These are phyloP conservation scores for Catocala sponsa DNA, from an alignment of 2,888 invertebrate species.

Conservation along the genomic window DNA sequence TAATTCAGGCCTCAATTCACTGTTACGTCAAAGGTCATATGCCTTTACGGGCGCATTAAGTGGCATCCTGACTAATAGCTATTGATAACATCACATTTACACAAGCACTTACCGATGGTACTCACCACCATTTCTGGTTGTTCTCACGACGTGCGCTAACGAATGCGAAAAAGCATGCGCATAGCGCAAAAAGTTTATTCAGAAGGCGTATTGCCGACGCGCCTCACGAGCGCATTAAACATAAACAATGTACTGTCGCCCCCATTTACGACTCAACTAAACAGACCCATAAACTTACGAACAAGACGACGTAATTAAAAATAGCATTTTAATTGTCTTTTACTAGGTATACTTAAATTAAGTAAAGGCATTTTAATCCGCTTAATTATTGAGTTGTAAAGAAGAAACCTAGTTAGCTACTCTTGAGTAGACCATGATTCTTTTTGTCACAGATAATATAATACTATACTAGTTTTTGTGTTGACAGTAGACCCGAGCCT, in stretches of 20 bases:
- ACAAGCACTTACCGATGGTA: constrained; percentile 23
- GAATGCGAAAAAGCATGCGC: constrained; percentile 38
- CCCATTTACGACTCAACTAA: constrained; percentile 32
- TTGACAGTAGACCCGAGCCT: too few relatives aligned
- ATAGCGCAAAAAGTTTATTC: constrained; percentile 44
- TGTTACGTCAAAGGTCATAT: constrained; percentile 32
- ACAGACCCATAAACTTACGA: constrained; percentile 19
- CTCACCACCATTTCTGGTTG: constrained; percentile 33
- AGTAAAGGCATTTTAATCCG: constrained; percentile 11
- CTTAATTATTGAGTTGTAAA: constrained; percentile 15
- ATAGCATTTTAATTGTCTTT: constrained; percentile 25
- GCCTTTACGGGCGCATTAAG: constrained; percentile 22
- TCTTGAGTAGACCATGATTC: too few relatives aligned
- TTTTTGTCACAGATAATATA: too few relatives aligned
- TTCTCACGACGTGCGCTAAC: constrained; percentile 44
- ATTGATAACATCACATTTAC: constrained; percentile 32
- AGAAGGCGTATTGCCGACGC: constrained; percentile 38
- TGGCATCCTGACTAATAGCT: constrained; percentile 32
- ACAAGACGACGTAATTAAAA: constrained; percentile 29
- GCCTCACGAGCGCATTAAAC: constrained; percentile 45
- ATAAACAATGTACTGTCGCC: constrained; percentile 36
- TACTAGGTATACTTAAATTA: constrained; percentile 2
- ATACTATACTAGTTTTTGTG: too few relatives aligned
- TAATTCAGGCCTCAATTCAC: constrained; percentile 14
- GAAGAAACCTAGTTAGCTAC: not conserved